These are phyloP conservation scores for Mythimna impura DNA, from an alignment of 2,888 invertebrate genomes.

Conservation along the genomic window DNA sequence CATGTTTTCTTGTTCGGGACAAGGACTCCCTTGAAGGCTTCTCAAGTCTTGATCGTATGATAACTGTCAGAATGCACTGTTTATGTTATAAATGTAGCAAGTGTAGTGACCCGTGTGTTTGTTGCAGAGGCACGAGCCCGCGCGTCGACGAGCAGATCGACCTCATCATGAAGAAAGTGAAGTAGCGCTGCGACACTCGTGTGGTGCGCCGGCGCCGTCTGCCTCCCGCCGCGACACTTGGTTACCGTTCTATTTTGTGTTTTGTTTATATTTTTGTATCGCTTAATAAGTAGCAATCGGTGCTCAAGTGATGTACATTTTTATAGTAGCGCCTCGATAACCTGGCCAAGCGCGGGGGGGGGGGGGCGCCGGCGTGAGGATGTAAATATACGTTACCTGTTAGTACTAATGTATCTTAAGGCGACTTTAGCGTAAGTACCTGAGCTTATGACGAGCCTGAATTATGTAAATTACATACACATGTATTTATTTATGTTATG, in stretches of 20 bases:
- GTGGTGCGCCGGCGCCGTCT: no score
- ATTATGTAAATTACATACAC: slow-evolving; percentile 56
- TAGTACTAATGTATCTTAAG: slow-evolving; percentile 64
- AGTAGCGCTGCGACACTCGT: slow-evolving; percentile 64
- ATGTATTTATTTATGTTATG: slow-evolving; percentile 50
- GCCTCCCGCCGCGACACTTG: not conserved
- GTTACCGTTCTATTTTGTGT: slow-evolving; percentile 46
- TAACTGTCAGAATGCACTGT: not conserved
- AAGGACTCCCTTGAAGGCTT: no score
- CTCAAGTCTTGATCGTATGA: no score
- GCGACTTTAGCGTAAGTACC: slow-evolving; percentile 78
- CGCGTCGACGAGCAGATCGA: slow-evolving; percentile 95
- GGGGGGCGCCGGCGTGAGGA: slow-evolving; percentile 20
- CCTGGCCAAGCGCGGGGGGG: not conserved
- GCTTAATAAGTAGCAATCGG: slow-evolving; percentile 36
- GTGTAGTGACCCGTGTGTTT: not conserved
- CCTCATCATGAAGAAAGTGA: slow-evolving; percentile 92
- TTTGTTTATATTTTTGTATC: slow-evolving; percentile 46
- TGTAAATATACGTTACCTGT: slow-evolving; percentile 79
- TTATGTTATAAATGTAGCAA: not conserved
- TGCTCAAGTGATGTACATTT: slow-evolving; percentile 47
- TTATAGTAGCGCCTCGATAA: slow-evolving; percentile 10
- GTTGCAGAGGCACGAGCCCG: slow-evolving; percentile 92
- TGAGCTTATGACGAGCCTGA: slow-evolving; percentile 70
- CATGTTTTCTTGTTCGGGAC: no score